Base-by-base conservation (phyloP, 1,140 invertebrate genomes). In the Lordiphosa clarofinis region DNA sequence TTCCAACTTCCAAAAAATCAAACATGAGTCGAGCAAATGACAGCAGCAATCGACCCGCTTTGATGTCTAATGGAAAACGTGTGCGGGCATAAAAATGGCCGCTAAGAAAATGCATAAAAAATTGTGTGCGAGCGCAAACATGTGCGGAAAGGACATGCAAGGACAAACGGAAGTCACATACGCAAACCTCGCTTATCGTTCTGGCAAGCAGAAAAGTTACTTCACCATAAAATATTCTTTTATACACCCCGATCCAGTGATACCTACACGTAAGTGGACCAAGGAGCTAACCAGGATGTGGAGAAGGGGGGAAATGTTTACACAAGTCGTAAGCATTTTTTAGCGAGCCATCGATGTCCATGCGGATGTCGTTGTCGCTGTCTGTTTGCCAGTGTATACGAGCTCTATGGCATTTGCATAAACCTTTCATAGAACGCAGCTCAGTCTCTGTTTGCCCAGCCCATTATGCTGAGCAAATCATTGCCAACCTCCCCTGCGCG, bases 51-150 rank as follows among this genome's bases (percentile, higher is more conserved):
- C 28, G 31, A 46, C 24, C 43, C 40, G 55, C 69, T 63, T 81
- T 81, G 76, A 81, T 56, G 69, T 86, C 76, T 87, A 87, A 87
- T 87, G 76, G 86, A 87, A 87, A 87, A 87, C 86, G 86, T 87
- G 86, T 87, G 81, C 79, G 55, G 63, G 86, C 79, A 87, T 87
- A 87, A 87, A 87, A 87, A 86, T 87, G 75, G 69, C 66, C 86
- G 86, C 86, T 87, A 87, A 87, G 86, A 87, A 87, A 87, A 87
- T 82, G 78, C 78, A 82, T 82, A 82, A 84, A 82, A 82, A 84
- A 73, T 60, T 84, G 67, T 39, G 59, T 33, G 47, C 52, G 31
- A 24, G 40, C 19, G 37, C 36, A 46, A 21, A 6, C 15, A 28
- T 55, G 28, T 63, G 63, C 31, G 49, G 21, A 47, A 71, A 81